Evolutionary conservation across 2,888 invertebrate species (phyloP).

Genomic region (Tachina lurida): DNA sequence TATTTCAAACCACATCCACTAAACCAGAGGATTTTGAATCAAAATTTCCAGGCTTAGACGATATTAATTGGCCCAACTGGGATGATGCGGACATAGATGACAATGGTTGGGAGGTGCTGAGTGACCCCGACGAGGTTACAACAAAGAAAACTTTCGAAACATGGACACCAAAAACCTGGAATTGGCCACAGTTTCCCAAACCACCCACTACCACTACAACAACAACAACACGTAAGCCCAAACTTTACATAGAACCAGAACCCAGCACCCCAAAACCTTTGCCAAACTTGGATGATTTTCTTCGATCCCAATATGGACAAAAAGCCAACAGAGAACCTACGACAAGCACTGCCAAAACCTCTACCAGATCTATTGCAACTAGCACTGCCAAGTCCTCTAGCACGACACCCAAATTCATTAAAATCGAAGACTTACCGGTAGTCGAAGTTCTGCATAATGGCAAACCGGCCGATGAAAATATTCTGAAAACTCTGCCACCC

Average conservation of each 20-base stretch:
- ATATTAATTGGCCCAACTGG: slow-evolving; percentile 46
- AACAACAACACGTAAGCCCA: slow-evolving; percentile 37
- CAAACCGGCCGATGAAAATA: slow-evolving; percentile 42
- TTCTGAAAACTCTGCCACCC: slow-evolving; percentile 43
- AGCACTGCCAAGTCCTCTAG: slow-evolving; percentile 25
- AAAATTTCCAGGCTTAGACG: slow-evolving; percentile 5
- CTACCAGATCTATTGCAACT: neutral
- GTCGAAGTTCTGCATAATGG: slow-evolving; percentile 54
- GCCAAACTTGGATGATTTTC: slow-evolving; percentile 70
- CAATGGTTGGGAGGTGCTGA: slow-evolving; percentile 47
- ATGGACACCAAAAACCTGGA: slow-evolving; percentile 56
- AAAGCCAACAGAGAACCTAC: slow-evolving; percentile 1
- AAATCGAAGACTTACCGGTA: slow-evolving; percentile 71
- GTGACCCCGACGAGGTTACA: slow-evolving; percentile 34
- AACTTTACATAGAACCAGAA: slow-evolving; percentile 5
- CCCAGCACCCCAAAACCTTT: slow-evolving; percentile 39
- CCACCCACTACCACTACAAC: slow-evolving; percentile 7
- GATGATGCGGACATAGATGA: neutral
- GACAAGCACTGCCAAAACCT: slow-evolving; percentile 17
- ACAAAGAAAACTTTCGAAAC: slow-evolving; percentile 31
- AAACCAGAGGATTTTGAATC: neutral
- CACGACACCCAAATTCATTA: slow-evolving; percentile 50
- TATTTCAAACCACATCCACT: slow-evolving; percentile 15
- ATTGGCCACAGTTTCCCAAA: slow-evolving; percentile 38
- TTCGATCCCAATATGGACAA: slow-evolving; percentile 62